Conservation (phyloP, 2,888 invertebrate species). For the Volucella bombylans region DNA sequence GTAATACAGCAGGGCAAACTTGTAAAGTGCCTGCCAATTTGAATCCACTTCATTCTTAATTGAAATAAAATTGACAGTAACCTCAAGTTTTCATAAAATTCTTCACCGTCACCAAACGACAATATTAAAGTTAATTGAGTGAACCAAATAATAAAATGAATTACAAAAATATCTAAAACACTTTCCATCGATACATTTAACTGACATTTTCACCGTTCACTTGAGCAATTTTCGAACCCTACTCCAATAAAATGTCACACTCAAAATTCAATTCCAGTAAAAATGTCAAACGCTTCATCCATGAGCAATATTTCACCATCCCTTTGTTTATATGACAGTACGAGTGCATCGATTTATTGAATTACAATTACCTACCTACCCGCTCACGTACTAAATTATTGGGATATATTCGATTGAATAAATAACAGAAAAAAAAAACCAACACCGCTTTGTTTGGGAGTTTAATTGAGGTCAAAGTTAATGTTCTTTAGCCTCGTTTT, state of each 20-base stretch:
- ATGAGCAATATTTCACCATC: conserved; percentile 20
- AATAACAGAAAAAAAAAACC: conserved; percentile 16
- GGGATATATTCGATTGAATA: conserved; percentile 53
- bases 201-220: too few relatives aligned
- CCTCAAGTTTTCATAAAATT: too few relatives aligned
- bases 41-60: too few relatives aligned
- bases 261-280: conserved; percentile 28
- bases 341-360: conserved; percentile 47
- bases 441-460: conserved; percentile 3
- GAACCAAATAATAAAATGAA: too few relatives aligned
- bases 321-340: conserved; percentile 19
- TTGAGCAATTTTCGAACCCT: background rate
- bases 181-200: too few relatives aligned
- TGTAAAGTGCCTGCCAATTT: too few relatives aligned
- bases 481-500: conserved; percentile 17
- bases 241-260: background rate
- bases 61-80: too few relatives aligned
- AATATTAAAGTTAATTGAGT: too few relatives aligned
- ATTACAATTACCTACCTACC: conserved; percentile 24
- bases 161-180: too few relatives aligned
- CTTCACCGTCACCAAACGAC: too few relatives aligned
- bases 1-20: too few relatives aligned
- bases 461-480: conserved; percentile 58
- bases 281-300: conserved; percentile 35
- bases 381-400: conserved; percentile 47